These are phyloP conservation scores for Myzus persicae DNA, from an alignment of 1,140 invertebrate genomes.

Conservation along the genomic window DNA sequence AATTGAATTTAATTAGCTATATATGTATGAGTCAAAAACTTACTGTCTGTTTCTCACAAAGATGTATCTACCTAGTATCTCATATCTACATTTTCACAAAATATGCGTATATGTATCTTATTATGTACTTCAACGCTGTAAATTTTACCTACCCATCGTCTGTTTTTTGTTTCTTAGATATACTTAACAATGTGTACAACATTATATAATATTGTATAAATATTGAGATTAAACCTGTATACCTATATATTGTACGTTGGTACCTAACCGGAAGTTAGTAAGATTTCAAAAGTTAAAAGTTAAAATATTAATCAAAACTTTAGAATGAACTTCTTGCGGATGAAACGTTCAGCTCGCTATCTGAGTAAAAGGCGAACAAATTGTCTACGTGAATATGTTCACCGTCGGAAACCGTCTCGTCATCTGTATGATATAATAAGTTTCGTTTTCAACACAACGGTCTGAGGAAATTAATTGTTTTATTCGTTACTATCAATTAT, in stretches of 20 bases:
- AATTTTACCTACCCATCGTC: not conserved
- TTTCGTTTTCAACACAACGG: not conserved
- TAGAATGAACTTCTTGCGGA: not conserved
- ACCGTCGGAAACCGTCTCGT: not conserved
- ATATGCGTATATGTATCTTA: not conserved
- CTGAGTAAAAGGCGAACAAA: not conserved
- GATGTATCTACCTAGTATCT: not conserved
- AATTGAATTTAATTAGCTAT: not conserved
- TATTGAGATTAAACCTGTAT: not conserved
- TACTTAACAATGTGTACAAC: not conserved
- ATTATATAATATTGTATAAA: not conserved
- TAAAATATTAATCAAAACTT: constrained; percentile 32
- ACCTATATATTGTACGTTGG: not conserved
- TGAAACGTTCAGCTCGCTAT: not conserved
- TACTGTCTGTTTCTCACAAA: not conserved
- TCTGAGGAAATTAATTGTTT: not conserved
- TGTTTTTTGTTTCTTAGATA: not conserved
- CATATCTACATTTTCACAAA: not conserved
- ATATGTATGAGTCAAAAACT: not conserved
- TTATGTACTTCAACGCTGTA: not conserved
- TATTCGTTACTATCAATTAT: not conserved
- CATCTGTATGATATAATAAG: not conserved
- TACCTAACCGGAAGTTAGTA: not conserved
- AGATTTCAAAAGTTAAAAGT: not conserved
- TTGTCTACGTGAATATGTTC: not conserved